These are phyloP conservation scores for Drosophila nigricruria DNA, from an alignment of 2,888 invertebrate genomes.

Conservation along the genomic window DNA sequence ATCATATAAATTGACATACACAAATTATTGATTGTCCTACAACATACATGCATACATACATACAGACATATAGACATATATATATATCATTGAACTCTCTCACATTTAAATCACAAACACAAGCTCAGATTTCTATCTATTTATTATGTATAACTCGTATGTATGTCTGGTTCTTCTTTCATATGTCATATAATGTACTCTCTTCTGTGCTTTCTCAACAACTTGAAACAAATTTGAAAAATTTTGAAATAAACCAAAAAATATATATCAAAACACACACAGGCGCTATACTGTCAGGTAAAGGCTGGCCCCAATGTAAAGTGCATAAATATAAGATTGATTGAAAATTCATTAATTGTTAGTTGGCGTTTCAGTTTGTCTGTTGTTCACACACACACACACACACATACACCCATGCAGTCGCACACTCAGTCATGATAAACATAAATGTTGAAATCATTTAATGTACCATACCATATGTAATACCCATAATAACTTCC, in stretches of 20 bases:
- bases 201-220: constrained; percentile 63
- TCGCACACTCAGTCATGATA: constrained; percentile 29
- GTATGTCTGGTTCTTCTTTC: constrained; percentile 54
- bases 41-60: constrained; percentile 1
- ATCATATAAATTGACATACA: constrained; percentile 74
- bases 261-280: constrained; percentile 40
- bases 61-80: constrained; percentile 11
- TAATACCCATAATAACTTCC: constrained; percentile 7
- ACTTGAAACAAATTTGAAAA: constrained; percentile 50
- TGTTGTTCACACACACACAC: constrained; percentile 55
- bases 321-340: constrained; percentile 65
- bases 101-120: constrained; percentile 31
- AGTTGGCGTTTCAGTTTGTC: constrained; percentile 78
- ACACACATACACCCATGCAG: constrained; percentile 14
- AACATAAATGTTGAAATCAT: constrained; percentile 38
- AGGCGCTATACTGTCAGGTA: constrained; percentile 86
- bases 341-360: constrained; percentile 71
- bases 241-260: constrained; percentile 16
- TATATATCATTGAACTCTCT: constrained; percentile 18
- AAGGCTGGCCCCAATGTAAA: constrained; percentile 65
- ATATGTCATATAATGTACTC: constrained; percentile 60
- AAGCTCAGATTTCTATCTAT: constrained; percentile 35
- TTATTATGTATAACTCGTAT: constrained; percentile 36
- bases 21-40: constrained; percentile 58
- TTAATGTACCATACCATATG: constrained; percentile 25